These are phyloP conservation scores for Zaprionus inermis DNA, from an alignment of 1,140 invertebrate species.

Conservation along the genomic window DNA sequence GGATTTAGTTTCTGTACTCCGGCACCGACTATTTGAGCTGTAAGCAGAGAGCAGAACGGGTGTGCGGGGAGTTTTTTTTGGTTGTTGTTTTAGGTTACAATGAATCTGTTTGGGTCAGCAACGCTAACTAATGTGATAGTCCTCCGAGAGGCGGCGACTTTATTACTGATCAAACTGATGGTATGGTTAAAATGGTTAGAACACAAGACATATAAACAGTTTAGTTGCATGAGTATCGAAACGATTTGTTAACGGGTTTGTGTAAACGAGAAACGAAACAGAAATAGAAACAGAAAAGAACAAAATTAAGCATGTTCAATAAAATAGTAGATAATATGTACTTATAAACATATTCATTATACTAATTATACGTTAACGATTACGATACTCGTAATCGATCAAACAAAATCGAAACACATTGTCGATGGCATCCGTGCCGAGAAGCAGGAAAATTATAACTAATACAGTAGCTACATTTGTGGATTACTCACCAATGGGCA, in stretches of 20 bases:
- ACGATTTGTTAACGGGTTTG: conserved; percentile 68
- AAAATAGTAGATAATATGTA: conserved; percentile 53
- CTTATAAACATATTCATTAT: conserved; percentile 50
- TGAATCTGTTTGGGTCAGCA: conserved; percentile 52
- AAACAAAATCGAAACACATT: no score
- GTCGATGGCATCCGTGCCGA: not conserved
- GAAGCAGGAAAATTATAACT: not conserved
- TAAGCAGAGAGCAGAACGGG: conserved; percentile 81
- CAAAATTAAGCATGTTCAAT: conserved; percentile 80
- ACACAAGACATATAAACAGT: conserved; percentile 60
- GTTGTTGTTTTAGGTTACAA: conserved; percentile 73
- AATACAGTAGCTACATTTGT: not conserved
- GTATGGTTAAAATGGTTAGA: conserved; percentile 54
- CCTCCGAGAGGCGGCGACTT: not conserved
- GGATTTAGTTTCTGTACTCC: conserved; percentile 87
- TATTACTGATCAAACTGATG: conserved; percentile 1
- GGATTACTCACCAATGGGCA: conserved; percentile 86
- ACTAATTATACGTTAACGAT: conserved; percentile 37
- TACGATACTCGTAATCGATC: conserved; percentile 1
- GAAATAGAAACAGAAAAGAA: conserved; percentile 72
- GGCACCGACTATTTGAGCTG: conserved; percentile 88
- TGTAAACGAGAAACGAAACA: conserved; percentile 72
- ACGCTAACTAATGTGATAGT: conserved; percentile 23
- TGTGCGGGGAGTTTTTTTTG: conserved; percentile 79
- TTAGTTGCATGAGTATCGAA: conserved; percentile 71